Evolutionary conservation across 2,797 vertebrate species (phyloP).

Genomic region (Orestias chungarensis): DNA sequence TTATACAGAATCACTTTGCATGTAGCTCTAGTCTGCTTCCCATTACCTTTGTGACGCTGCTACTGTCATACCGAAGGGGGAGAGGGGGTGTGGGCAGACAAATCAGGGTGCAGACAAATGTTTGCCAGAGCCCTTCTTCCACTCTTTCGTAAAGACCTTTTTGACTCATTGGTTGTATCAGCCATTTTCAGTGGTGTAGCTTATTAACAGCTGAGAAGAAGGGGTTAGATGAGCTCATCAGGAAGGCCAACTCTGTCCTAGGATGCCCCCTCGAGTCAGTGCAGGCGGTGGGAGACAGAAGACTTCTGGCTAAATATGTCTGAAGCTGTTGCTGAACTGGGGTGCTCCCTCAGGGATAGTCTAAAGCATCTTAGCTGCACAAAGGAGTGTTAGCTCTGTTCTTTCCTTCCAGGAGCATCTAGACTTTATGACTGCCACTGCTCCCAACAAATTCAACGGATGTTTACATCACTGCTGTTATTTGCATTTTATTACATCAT

Average conservation of each 20-base stretch:
- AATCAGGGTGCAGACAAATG: not conserved
- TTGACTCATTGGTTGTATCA: no score
- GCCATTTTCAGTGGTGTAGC: no score
- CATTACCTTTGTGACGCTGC: not conserved
- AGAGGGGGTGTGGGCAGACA: no score
- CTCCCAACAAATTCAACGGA: no score
- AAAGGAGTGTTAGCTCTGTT: not conserved
- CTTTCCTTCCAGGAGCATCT: no score
- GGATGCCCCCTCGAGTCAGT: not conserved
- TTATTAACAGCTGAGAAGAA: no score
- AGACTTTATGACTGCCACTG: no score
- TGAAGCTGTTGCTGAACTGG: not conserved
- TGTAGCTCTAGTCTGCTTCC: not conserved
- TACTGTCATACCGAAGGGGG: no score
- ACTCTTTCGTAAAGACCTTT: not conserved
- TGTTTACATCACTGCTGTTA: no score
- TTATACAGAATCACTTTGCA: not conserved
- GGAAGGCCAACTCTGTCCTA: not conserved
- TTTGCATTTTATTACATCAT: no score
- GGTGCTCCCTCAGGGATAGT: not conserved
- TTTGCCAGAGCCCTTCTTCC: not conserved
- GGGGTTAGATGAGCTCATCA: no score
- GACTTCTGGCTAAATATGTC: not conserved
- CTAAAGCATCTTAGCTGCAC: not conserved
- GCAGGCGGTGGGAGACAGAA: not conserved